Evolutionary conservation across 2,797 vertebrate species (phyloP).

Genomic region (Myoxocephalus aenaeus): DNA sequence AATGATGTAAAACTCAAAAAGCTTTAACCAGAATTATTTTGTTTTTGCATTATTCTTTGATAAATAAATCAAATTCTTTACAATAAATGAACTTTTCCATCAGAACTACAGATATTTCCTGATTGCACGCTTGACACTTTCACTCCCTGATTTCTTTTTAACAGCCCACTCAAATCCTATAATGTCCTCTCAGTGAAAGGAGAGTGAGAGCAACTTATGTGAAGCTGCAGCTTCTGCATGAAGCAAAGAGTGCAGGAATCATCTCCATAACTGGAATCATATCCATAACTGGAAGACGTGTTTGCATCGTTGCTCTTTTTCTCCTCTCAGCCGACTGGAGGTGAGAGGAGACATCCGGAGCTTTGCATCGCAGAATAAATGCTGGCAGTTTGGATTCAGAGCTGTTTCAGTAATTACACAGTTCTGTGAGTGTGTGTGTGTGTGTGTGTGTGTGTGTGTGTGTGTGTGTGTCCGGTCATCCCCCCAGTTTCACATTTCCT

Average conservation of each 20-base stretch:
- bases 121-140: too few relatives aligned
- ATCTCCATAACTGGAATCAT: not conserved
- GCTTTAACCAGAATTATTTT: too few relatives aligned
- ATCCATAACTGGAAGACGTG: not conserved
- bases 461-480: not conserved
- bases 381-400: not conserved
- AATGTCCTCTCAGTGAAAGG: too few relatives aligned
- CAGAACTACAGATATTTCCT: too few relatives aligned
- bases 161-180: too few relatives aligned
- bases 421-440: not conserved
- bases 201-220: too few relatives aligned
- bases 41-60: too few relatives aligned
- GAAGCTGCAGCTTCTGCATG: too few relatives aligned
- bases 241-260: too few relatives aligned
- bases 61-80: not conserved
- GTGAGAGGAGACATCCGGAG: not conserved
- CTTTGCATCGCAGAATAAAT: not conserved
- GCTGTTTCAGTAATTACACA: constrained; percentile 2
- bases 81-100: too few relatives aligned
- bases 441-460: constrained; percentile 1
- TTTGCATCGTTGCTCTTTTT: not conserved
- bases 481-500: constrained; percentile 22
- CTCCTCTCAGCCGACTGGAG: not conserved
- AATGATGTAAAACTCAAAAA: not conserved
- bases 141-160: too few relatives aligned